Conservation (phyloP, 2,888 invertebrate species). For the Dicyrtomina minuta region DNA sequence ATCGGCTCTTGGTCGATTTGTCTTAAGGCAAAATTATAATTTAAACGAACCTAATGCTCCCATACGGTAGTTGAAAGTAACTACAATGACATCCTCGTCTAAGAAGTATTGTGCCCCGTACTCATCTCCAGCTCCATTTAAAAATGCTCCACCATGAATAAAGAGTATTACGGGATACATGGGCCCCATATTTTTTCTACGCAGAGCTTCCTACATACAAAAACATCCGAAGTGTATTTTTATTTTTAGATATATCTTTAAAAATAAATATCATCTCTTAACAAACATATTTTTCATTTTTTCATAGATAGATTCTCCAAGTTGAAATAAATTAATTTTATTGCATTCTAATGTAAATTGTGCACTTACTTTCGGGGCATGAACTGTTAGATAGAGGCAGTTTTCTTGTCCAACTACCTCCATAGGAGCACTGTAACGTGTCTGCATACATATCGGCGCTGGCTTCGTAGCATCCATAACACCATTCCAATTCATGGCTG, state of each 20-base stretch:
- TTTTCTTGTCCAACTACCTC: conserved; percentile 24
- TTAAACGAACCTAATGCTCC: no score
- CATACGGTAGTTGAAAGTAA: conserved; percentile 13
- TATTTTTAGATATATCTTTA: background rate
- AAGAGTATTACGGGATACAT: conserved; percentile 10
- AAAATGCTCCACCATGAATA: conserved; percentile 10
- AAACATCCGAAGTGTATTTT: background rate
- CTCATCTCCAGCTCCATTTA: conserved; percentile 7
- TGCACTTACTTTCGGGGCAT: conserved; percentile 14
- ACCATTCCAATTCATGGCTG: conserved; percentile 2
- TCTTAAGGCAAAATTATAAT: no score
- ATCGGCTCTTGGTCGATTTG: no score
- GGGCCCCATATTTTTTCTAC: conserved; percentile 2
- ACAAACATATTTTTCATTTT: background rate
- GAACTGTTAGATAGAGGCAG: conserved; percentile 21
- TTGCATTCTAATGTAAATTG: no score
- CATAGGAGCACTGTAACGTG: background rate
- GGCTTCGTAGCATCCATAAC: conserved; percentile 17
- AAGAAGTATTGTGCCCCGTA: conserved; percentile 1
- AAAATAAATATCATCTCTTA: background rate
- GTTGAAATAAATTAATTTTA: no score
- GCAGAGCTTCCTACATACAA: no score
- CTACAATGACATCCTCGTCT: conserved; percentile 6
- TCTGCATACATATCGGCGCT: conserved; percentile 12
- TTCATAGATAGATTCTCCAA: no score